Evolutionary conservation across 2,888 invertebrate species (phyloP).

Genomic region (Agriopis leucophaearia): DNA sequence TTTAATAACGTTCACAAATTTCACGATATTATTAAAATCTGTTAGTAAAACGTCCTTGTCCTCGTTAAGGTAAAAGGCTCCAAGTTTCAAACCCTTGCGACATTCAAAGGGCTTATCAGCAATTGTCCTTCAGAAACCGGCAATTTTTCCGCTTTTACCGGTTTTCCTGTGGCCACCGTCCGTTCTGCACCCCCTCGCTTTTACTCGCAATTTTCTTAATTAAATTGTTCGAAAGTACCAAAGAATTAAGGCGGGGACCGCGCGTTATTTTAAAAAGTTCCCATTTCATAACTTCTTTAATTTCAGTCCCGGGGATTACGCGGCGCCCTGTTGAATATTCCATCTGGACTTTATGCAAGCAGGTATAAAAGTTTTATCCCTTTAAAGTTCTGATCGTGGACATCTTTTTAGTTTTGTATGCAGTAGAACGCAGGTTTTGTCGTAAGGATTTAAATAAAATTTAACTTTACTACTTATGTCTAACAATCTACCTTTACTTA

Average conservation of each 20-base stretch:
- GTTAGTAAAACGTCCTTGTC: conserved; percentile 37
- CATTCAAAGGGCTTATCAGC: conserved; percentile 45
- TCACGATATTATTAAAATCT: conserved; percentile 31
- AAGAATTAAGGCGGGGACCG: conserved; percentile 56
- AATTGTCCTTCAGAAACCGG: conserved; percentile 44
- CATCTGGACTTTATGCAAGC: conserved; percentile 66
- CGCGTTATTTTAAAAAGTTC: conserved; percentile 55
- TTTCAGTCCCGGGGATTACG: conserved; percentile 64
- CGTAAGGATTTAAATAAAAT: background rate
- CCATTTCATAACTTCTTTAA: conserved; percentile 73
- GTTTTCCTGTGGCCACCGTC: conserved; percentile 24
- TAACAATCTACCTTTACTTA: too few species aligned
- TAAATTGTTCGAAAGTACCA: conserved; percentile 59
- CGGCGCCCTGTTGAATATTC: conserved; percentile 62
- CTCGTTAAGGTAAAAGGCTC: conserved; percentile 43
- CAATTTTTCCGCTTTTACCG: conserved; percentile 37
- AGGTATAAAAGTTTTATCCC: conserved; percentile 65
- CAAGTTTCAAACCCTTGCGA: conserved; percentile 37
- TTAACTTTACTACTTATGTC: too few species aligned
- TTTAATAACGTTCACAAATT: background rate
- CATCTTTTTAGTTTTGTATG: conserved; percentile 53
- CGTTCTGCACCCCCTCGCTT: conserved; percentile 45
- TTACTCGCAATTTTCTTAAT: conserved; percentile 60
- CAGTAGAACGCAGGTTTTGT: background rate
- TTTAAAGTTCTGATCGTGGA: conserved; percentile 49